Conservation (phyloP, 92 coral and sea anemone genomes). For the Palythoa grandis region DNA sequence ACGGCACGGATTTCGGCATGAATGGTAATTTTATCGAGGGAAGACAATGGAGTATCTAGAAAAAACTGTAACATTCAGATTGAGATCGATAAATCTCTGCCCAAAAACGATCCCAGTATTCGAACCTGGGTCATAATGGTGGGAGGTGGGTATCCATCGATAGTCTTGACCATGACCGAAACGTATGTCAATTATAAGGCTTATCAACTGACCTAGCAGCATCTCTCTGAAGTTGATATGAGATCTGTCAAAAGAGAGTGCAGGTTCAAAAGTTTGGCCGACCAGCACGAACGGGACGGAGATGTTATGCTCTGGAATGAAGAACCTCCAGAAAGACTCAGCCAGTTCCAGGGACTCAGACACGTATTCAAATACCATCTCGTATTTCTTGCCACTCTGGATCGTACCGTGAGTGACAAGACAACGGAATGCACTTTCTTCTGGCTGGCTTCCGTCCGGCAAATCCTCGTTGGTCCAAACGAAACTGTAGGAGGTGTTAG, state of each 20-base stretch:
- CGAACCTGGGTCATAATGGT: too few species aligned
- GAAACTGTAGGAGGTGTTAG: conserved; percentile 77
- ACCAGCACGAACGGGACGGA: conserved; percentile 95
- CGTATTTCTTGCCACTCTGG: conserved; percentile 92
- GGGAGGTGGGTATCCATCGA: too few species aligned
- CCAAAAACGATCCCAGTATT: too few species aligned
- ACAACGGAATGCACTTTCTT: conserved; percentile 83
- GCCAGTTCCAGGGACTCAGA: conserved; percentile 87
- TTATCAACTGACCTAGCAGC: conserved; percentile 75
- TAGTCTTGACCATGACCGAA: too few species aligned
- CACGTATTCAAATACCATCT: conserved; percentile 90
- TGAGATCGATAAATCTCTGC: too few species aligned
- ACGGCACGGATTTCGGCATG: too few species aligned
- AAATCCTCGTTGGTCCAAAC: conserved; percentile 94
- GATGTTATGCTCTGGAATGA: conserved; percentile 90
- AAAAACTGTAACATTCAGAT: too few species aligned
- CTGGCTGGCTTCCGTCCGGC: conserved; percentile 78
- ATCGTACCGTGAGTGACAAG: conserved; percentile 74
- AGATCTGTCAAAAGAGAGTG: conserved; percentile 92
- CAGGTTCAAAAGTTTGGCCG: conserved; percentile 97
- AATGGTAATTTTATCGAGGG: too few species aligned
- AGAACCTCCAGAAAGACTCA: conserved; percentile 99
- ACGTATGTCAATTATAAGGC: too few species aligned
- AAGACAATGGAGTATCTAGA: too few species aligned
- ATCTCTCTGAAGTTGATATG: conserved; percentile 97